Evolutionary conservation across 2,113 vertebrate species (phyloP).

Genomic region (Syrrhaptes paradoxus): DNA sequence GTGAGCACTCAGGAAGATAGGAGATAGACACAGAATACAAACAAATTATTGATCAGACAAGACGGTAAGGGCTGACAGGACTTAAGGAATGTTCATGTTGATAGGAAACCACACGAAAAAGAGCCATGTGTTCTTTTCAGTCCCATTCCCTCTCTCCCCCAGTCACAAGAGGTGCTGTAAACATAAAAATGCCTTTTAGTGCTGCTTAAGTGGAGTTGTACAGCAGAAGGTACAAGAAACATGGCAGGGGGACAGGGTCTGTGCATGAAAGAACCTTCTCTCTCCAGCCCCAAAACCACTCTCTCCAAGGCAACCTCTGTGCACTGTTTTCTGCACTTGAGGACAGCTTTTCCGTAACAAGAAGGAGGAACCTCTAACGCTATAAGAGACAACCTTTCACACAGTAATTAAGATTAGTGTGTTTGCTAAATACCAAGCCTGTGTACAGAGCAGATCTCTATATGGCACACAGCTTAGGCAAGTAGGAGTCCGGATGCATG

Average conservation of each 20-base stretch:
- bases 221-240: neutral
- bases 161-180: neutral
- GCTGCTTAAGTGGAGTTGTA: neutral
- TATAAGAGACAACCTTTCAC: neutral
- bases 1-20: neutral
- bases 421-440: neutral
- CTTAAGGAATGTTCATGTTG: neutral
- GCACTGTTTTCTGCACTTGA: neutral
- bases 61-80: neutral
- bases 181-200: neutral
- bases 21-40: neutral
- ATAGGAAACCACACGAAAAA: neutral
- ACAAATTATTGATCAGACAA: neutral
- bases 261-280: neutral
- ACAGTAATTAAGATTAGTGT: neutral
- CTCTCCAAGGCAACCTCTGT: neutral
- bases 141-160: neutral
- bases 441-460: neutral
- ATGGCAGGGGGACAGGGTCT: neutral
- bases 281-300: neutral
- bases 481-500: neutral
- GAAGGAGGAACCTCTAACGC: neutral
- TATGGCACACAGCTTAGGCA: neutral
- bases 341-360: neutral
- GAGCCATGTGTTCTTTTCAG: neutral